A percentile compares a stretch with the other conserved stretches of the same genome.
These are phyloP conservation scores for Anniella stebbinsi DNA, from an alignment of 2,797 vertebrate genomes.

Conservation along the genomic window DNA sequence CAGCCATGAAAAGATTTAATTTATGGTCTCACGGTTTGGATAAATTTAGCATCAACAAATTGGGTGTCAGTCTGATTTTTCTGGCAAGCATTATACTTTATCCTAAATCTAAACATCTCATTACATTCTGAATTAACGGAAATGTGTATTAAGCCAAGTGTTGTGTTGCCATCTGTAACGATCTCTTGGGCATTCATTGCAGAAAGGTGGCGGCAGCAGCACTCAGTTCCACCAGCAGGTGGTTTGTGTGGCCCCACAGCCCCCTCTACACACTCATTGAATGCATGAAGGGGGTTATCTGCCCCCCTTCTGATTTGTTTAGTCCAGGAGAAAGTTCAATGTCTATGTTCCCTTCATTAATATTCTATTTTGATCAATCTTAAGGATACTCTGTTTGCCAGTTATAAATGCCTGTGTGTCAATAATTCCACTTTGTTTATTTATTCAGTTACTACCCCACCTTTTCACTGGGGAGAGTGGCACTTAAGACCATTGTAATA, in stretches of 20 bases:
- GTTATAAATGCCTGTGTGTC: not conserved
- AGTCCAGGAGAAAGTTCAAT: not conserved
- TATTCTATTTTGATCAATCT: not conserved
- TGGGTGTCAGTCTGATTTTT: slow-evolving; percentile 66
- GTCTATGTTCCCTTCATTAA: not conserved
- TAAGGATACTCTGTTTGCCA: not conserved
- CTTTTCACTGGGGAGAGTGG: no score
- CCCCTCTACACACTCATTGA: not conserved
- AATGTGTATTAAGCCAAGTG: slow-evolving; percentile 59
- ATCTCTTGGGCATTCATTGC: not conserved
- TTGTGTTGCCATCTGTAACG: not conserved
- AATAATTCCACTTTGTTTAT: not conserved
- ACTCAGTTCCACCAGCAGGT: not conserved
- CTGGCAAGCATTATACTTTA: slow-evolving; percentile 59
- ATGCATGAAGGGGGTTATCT: not conserved
- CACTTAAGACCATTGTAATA: not conserved
- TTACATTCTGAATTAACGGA: slow-evolving; percentile 68
- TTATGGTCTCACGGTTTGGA: slow-evolving; percentile 8
- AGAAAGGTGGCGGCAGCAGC: not conserved
- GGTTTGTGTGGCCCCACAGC: not conserved
- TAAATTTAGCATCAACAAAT: slow-evolving; percentile 74
- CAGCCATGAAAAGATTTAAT: slow-evolving; percentile 32
- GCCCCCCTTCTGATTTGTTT: not conserved
- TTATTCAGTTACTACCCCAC: no score
- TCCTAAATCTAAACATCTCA: slow-evolving; percentile 60